Conservation (phyloP, 2,797 vertebrate species). For the Poeciliopsis infans region DNA sequence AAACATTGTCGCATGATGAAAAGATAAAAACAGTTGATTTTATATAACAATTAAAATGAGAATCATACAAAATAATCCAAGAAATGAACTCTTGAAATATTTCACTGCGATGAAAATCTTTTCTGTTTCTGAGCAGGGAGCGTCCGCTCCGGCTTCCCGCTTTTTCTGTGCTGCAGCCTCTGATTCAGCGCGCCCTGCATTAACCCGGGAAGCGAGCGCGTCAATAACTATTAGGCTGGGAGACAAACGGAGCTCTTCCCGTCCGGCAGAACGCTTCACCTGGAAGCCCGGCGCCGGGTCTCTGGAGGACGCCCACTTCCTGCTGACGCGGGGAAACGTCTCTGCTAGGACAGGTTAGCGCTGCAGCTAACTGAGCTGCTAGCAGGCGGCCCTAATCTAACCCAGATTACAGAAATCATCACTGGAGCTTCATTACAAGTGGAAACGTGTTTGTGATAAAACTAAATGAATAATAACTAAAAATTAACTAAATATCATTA, state of each 20-base stretch:
- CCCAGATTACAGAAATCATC: too few species aligned
- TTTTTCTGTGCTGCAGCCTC: conserved; percentile 17
- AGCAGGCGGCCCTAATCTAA: too few species aligned
- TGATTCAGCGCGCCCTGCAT: conserved; percentile 51
- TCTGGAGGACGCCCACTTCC: conserved; percentile 27
- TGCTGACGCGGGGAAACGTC: conserved; percentile 4
- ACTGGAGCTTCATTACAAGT: neutral
- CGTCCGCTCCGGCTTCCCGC: too few species aligned
- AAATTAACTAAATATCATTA: neutral
- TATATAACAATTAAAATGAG: neutral
- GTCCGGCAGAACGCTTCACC: conserved; percentile 43
- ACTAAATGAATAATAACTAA: too few species aligned
- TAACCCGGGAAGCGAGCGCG: conserved; percentile 44
- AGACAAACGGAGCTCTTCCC: conserved; percentile 41
- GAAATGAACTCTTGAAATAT: neutral
- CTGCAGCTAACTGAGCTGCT: neutral
- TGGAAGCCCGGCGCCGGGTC: conserved; percentile 29
- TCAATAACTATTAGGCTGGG: conserved; percentile 33
- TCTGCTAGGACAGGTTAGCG: conserved; percentile 62
- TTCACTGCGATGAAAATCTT: neutral
- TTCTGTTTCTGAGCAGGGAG: neutral
- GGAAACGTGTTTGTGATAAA: neutral
- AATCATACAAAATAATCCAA: neutral
- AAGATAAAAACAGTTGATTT: too few species aligned
- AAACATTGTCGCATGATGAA: too few species aligned